Evolutionary conservation across 2,797 vertebrate species (phyloP).

Genomic region (Podargus strigoides): DNA sequence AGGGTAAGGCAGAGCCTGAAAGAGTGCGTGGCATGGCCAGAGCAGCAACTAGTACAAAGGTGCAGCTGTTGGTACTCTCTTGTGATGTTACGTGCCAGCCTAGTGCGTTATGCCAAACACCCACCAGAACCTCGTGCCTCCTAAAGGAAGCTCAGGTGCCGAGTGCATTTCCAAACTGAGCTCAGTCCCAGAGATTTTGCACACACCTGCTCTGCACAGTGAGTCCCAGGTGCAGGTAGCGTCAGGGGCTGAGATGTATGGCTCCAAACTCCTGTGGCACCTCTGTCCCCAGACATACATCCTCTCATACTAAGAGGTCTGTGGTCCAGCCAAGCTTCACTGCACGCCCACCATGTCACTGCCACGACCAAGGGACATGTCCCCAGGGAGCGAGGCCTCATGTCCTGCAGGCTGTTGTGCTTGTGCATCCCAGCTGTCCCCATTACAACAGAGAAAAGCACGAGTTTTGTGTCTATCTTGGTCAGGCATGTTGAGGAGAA

Average conservation of each 20-base stretch:
- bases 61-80: not conserved
- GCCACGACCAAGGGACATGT: not conserved
- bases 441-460: not conserved
- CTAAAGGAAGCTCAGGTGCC: not conserved
- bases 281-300: not conserved
- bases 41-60: not conserved
- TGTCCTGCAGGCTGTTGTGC: not conserved
- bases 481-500: not conserved
- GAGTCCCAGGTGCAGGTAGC: not conserved
- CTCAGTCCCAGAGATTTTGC: not conserved
- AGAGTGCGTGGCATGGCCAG: not conserved
- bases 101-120: not conserved
- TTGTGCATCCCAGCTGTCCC: not conserved
- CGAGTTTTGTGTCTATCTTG: not conserved
- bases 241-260: fast-evolving
- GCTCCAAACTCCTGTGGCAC: not conserved
- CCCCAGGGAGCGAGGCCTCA: fast-evolving
- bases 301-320: fast-evolving
- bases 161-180: not conserved
- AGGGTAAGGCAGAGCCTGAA: not conserved
- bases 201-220: fast-evolving
- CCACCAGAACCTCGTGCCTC: not conserved
- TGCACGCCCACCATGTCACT: not conserved
- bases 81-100: fast-evolving
- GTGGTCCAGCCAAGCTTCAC: not conserved